phyloP scores from a whole-genome alignment of 2,888 invertebrate genomes.

The Tenthredo notha region DNA sequence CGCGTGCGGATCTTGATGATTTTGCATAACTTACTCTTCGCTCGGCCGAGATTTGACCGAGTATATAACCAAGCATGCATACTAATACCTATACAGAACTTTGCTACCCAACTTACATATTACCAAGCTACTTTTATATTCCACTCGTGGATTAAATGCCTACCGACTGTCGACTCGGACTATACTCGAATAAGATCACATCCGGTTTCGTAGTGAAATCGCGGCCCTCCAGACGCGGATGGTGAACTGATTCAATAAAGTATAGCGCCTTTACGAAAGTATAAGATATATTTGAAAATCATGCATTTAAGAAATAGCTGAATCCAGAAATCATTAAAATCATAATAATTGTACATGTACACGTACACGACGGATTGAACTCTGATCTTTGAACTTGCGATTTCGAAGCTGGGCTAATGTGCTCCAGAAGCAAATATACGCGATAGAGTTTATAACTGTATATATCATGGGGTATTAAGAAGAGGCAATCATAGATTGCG shows the following conservation, averaged over 20 bases:
- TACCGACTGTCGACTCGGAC: slow-evolving; percentile 4
- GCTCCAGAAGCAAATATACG: background rate
- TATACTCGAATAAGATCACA: slow-evolving; percentile 48
- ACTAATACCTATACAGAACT: background rate
- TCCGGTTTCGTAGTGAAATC: slow-evolving; percentile 48
- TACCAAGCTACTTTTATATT: slow-evolving; percentile 31
- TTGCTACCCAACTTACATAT: background rate
- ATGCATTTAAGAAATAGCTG: background rate
- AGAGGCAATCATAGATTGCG: background rate
- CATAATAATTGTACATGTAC: background rate
- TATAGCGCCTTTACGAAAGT: background rate
- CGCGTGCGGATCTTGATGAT: slow-evolving; percentile 17
- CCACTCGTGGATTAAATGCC: slow-evolving; percentile 2
- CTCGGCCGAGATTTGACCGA: slow-evolving; percentile 16
- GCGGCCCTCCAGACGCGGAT: slow-evolving; percentile 33
- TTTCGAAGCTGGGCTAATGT: background rate
- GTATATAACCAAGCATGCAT: slow-evolving; percentile 12
- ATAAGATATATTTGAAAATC: background rate
- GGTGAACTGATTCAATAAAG: background rate
- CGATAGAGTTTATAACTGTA: too few relatives aligned
- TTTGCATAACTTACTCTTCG: slow-evolving; percentile 28
- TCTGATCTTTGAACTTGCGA: slow-evolving; percentile 5
- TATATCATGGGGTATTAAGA: background rate
- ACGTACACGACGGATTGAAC: background rate
- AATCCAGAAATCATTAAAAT: background rate